phyloP scores from a whole-genome alignment of 2,888 invertebrate species.

The Ernsta delagoae region DNA sequence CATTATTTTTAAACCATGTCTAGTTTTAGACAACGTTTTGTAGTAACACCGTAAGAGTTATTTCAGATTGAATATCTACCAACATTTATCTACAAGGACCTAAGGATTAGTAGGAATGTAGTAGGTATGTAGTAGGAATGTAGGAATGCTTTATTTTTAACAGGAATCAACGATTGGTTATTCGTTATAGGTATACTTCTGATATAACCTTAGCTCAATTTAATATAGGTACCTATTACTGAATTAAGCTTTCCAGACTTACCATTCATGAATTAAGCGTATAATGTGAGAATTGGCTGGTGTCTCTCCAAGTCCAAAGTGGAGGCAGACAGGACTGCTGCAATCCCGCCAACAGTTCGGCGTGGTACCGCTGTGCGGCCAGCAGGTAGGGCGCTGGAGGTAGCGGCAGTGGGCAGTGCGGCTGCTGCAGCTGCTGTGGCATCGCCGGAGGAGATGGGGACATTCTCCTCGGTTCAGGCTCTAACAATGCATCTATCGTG shows the following conservation, averaged over 20 bases:
- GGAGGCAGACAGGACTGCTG: slow-evolving; percentile 79
- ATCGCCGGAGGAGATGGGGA: slow-evolving; percentile 67
- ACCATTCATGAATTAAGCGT: slow-evolving; percentile 84
- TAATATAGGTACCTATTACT: too few relatives aligned
- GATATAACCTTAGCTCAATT: too few relatives aligned
- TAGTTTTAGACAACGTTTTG: too few relatives aligned
- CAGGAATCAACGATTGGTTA: too few relatives aligned
- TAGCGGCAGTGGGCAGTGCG: slow-evolving; percentile 72
- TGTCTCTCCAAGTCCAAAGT: slow-evolving; percentile 79
- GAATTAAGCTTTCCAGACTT: too few relatives aligned
- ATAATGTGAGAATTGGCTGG: slow-evolving; percentile 80
- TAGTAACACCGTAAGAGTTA: too few relatives aligned
- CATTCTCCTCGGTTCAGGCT: slow-evolving; percentile 86
- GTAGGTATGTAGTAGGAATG: too few relatives aligned
- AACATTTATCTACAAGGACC: too few relatives aligned
- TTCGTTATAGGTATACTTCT: not conserved
- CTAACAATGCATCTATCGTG: slow-evolving; percentile 94
- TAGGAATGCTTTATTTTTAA: too few relatives aligned
- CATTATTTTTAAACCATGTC: too few relatives aligned
- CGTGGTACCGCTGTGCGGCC: slow-evolving; percentile 78
- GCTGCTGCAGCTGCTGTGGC: slow-evolving; percentile 63
- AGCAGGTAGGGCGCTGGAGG: slow-evolving; percentile 72
- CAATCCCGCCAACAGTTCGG: slow-evolving; percentile 75
- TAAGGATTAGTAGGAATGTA: too few relatives aligned
- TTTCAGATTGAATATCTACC: too few relatives aligned